Evolutionary conservation across 2,888 invertebrate genomes (phyloP).

Genomic region (Micropterix aruncella): DNA sequence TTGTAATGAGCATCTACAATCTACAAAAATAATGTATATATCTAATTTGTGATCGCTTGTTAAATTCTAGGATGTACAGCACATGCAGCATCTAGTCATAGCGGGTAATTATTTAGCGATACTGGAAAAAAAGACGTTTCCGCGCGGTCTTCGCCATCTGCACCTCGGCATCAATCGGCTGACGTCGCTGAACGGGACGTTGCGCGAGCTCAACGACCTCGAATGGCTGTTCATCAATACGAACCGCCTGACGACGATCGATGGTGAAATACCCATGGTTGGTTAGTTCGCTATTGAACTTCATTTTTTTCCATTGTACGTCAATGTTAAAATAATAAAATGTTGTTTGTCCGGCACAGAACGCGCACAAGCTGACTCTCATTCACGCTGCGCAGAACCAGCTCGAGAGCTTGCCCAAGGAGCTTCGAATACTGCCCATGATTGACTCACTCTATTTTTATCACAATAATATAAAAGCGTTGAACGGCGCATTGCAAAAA

Average conservation of each 20-base stretch:
- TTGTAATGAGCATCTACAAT: too few relatives aligned
- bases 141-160: constrained; percentile 49
- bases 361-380: constrained; percentile 48
- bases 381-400: constrained; percentile 64
- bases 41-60: neutral
- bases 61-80: constrained; percentile 28
- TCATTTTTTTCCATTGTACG: neutral
- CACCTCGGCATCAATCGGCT: constrained; percentile 66
- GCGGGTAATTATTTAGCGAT: constrained; percentile 63
- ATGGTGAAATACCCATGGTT: constrained; percentile 59
- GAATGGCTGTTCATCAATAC: constrained; percentile 69
- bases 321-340: neutral
- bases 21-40: too few relatives aligned
- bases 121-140: constrained; percentile 58
- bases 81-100: constrained; percentile 54
- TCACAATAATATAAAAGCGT: constrained; percentile 52
- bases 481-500: constrained; percentile 60
- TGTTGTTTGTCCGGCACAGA: constrained; percentile 18
- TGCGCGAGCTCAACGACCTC: constrained; percentile 56
- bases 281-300: constrained; percentile 18
- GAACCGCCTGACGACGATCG: constrained; percentile 59
- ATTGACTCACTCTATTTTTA: constrained; percentile 60
- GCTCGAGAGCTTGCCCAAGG: constrained; percentile 53
- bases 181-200: constrained; percentile 57
- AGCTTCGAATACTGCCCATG: constrained; percentile 51